Percentiles rank a stretch among this genome's conserved stretches.
Conservation (phyloP, 2,888 invertebrate genomes). For the Malthinus seriepunctatus region DNA sequence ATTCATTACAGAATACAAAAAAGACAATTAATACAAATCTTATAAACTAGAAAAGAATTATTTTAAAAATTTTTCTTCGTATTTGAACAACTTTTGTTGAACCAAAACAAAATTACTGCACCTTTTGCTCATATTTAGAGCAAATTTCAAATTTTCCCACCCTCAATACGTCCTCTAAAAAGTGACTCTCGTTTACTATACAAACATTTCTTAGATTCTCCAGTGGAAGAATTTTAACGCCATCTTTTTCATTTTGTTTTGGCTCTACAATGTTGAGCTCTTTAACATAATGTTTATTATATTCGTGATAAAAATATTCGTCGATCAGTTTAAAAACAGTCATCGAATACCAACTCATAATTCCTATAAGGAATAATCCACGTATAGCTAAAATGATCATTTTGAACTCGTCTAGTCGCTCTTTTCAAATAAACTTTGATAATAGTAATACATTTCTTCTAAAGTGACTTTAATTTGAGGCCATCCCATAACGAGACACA, state of each 20-base stretch:
- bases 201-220: too few relatives aligned
- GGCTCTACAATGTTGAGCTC: constrained; percentile 44
- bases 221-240: background rate
- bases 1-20: too few relatives aligned
- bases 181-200: too few relatives aligned
- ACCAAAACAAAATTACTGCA: too few relatives aligned
- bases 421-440: constrained; percentile 7
- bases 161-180: too few relatives aligned
- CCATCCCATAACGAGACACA: constrained; percentile 74
- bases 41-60: too few relatives aligned
- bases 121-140: too few relatives aligned
- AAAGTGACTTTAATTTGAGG: constrained; percentile 69
- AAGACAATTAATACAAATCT: too few relatives aligned
- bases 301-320: constrained; percentile 73
- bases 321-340: constrained; percentile 74
- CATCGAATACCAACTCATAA: constrained; percentile 74
- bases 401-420: constrained; percentile 13
- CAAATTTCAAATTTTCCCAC: too few relatives aligned
- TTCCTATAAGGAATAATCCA: constrained; percentile 65
- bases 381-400: constrained; percentile 70
- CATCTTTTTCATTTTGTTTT: constrained; percentile 21
- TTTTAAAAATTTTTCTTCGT: too few relatives aligned
- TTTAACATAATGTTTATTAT: constrained; percentile 63
- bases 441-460: constrained; percentile 54
- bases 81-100: too few relatives aligned